Evolutionary conservation across 2,888 invertebrate genomes (phyloP), one percentile per base, ranked within the genome.

Genomic region (Metellina segmentata): DNA sequence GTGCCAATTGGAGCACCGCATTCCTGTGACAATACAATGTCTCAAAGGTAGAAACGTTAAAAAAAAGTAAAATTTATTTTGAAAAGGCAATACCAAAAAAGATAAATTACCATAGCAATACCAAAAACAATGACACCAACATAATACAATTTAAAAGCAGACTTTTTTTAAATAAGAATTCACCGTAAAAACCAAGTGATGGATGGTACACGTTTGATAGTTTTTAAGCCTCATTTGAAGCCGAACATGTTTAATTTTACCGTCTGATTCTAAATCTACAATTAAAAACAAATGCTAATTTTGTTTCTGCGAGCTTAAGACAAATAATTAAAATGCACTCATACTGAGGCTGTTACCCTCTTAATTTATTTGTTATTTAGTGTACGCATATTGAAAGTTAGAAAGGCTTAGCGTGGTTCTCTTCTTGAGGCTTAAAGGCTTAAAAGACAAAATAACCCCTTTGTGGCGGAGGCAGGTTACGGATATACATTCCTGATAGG

Each of bases 371-470:
- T 61, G 61, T 16, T 61, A 61, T 61, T 61, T 61, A 61, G 13
- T 61, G 11, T 61, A 5, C 9, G 16, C 61, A 61, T 61, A 61
- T 61, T 61, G 16, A 61, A 61, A 61, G 61, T 61, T 11, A 16
- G 61, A 61, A 61, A 1, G 61, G 61, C 61, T 61, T 61, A 72
- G 34, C 78, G 1, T 16, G n/a, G 49, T 78, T 19, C 52, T 78
- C 19, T 49, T 78, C 20, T 52, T 16, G 52, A 51, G 48, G 78
- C 52, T 87, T 87, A 87, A 87, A 79, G 81, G 71, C 87, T 87
- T 87, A 87, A 72, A 53, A 71, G 71, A 87, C 86, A 79, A 78
- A 79, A 72, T 71, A 72, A 78, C 53, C 13, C 78, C 79, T 52
- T 6, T n/a, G 69, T 9, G 51, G 74, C 70, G 49, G n/a, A 9